These are phyloP conservation scores for Chelon auratus DNA, from an alignment of 2,797 vertebrate species.

Conservation along the genomic window DNA sequence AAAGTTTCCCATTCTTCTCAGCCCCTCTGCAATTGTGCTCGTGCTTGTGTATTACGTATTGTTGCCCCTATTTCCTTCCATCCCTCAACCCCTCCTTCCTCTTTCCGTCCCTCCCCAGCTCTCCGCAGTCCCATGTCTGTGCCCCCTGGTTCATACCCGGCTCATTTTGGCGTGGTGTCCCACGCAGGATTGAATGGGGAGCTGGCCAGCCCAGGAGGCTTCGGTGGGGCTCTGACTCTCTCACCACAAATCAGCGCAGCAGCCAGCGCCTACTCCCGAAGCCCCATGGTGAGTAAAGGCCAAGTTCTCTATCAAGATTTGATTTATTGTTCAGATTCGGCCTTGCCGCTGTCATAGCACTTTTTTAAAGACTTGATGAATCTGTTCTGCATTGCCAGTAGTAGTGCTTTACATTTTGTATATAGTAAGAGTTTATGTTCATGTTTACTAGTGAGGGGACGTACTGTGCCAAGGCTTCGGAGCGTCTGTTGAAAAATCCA, in stretches of 20 bases:
- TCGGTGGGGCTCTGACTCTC: slow-evolving; percentile 89
- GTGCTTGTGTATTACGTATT: slow-evolving; percentile 41
- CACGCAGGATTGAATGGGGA: slow-evolving; percentile 90
- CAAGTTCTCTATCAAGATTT: slow-evolving; percentile 41
- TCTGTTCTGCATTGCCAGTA: slow-evolving; percentile 27
- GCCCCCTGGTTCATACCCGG: slow-evolving; percentile 86
- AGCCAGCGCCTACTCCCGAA: slow-evolving; percentile 86
- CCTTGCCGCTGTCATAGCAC: slow-evolving; percentile 32
- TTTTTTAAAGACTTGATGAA: slow-evolving; percentile 36
- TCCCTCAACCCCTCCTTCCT: slow-evolving; percentile 50
- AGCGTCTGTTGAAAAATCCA: too few species aligned
- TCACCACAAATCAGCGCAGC: slow-evolving; percentile 89
- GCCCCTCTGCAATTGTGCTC: slow-evolving; percentile 57
- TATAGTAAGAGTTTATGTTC: slow-evolving; percentile 6
- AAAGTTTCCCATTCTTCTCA: slow-evolving; percentile 32
- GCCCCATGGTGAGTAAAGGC: slow-evolving; percentile 87
- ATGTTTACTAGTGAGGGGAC: slow-evolving; percentile 7
- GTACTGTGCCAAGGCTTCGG: too few species aligned
- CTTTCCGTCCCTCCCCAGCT: slow-evolving; percentile 77
- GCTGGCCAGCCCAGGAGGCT: slow-evolving; percentile 87
- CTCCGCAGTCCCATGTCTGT: slow-evolving; percentile 89
- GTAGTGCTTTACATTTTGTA: slow-evolving; percentile 29
- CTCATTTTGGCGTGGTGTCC: slow-evolving; percentile 90
- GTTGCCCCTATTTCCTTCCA: slow-evolving; percentile 37
- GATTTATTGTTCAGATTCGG: slow-evolving; percentile 51